Conservation (phyloP, 2,888 invertebrate genomes). For the Ennomos erosarius region DNA sequence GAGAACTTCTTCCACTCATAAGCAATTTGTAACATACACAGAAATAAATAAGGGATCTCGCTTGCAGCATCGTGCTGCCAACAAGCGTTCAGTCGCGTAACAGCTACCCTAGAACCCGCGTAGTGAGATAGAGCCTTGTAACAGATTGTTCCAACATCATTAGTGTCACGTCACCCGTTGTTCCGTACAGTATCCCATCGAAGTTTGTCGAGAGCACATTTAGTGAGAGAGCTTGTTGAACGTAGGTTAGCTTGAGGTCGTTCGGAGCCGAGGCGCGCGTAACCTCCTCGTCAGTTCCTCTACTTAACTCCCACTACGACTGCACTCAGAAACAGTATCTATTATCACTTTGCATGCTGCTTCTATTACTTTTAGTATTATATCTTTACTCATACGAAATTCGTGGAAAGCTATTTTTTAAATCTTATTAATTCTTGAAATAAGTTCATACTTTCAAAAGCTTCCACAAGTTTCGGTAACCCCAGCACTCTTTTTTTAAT, state of each 20-base stretch:
- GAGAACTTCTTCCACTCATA: conserved; percentile 24
- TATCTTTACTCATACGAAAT: conserved; percentile 62
- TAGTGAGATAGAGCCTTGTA: conserved; percentile 81
- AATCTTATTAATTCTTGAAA: conserved; percentile 9
- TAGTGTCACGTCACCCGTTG: conserved; percentile 79
- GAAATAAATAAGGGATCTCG: conserved; percentile 34
- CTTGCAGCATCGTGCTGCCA: conserved; percentile 80
- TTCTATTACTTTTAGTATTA: conserved; percentile 72
- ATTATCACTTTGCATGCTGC: conserved; percentile 81
- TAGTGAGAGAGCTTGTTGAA: conserved; percentile 81
- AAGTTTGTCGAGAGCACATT: conserved; percentile 77
- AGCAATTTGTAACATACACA: conserved; percentile 17
- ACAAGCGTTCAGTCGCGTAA: conserved; percentile 81
- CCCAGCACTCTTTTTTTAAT: conserved; percentile 69
- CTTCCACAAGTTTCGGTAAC: conserved; percentile 63
- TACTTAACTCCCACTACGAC: conserved; percentile 68
- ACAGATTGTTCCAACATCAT: conserved; percentile 77
- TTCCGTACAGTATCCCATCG: conserved; percentile 76
- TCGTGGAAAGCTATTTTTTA: conserved; percentile 47
- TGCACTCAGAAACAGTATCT: conserved; percentile 76
- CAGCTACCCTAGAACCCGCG: conserved; percentile 81
- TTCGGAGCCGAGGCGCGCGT: conserved; percentile 73
- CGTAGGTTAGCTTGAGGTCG: conserved; percentile 81
- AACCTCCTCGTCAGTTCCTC: conserved; percentile 69
- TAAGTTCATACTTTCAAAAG: conserved; percentile 30